Evolutionary conservation across 2,113 vertebrate genomes (phyloP).

Genomic region (Peromyscus leucopus): DNA sequence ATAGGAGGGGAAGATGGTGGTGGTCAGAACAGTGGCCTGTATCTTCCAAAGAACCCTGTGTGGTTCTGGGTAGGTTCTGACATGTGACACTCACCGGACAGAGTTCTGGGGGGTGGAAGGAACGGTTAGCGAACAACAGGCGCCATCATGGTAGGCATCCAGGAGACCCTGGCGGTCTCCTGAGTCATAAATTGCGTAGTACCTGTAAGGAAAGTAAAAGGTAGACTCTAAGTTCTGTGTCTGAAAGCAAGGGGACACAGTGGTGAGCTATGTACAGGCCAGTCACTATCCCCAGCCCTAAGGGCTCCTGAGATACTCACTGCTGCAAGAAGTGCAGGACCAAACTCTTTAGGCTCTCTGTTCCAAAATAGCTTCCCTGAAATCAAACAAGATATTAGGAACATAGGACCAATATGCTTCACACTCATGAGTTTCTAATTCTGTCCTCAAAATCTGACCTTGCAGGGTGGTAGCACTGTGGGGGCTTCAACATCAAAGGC

Average conservation of each 20-base stretch:
- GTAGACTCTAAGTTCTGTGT: not conserved
- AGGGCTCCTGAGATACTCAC: constrained; percentile 85
- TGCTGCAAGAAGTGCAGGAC: constrained; percentile 93
- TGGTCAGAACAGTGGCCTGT: not conserved
- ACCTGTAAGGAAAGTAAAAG: constrained; percentile 84
- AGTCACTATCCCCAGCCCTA: not conserved
- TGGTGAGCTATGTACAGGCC: not conserved
- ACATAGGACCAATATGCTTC: not conserved
- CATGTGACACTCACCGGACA: constrained; percentile 86
- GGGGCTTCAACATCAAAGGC: constrained; percentile 92
- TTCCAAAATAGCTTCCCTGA: constrained; percentile 93
- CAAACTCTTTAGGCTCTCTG: constrained; percentile 91
- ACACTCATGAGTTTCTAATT: not conserved
- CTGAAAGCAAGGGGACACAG: not conserved
- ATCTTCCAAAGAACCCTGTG: not conserved
- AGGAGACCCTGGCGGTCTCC: constrained; percentile 92
- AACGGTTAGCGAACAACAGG: constrained; percentile 93
- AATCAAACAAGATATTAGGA: not conserved
- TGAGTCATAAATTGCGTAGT: constrained; percentile 93
- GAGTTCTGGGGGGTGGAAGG: constrained; percentile 88
- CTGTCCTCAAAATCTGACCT: constrained; percentile 83
- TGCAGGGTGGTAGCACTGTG: constrained; percentile 92
- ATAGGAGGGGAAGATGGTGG: not conserved
- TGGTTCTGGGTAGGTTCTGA: not conserved
- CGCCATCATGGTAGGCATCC: constrained; percentile 94